Percentiles rank a stretch among this genome's conserved stretches.
phyloP scores from a whole-genome alignment of 1,140 invertebrate species.

The Harpegnathos saltator region DNA sequence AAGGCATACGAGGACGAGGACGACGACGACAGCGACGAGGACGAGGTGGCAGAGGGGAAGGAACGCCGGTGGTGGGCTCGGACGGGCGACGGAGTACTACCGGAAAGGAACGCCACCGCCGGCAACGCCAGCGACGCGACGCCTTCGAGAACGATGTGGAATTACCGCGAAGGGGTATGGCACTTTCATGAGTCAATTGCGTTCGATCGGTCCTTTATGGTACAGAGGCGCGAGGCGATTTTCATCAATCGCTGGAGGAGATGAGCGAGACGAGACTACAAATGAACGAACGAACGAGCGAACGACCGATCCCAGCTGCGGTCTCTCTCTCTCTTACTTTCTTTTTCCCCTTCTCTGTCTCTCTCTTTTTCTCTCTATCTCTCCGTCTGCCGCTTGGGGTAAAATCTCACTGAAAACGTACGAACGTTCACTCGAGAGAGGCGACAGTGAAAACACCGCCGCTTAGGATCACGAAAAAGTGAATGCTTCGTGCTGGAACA shows the following conservation, averaged over 20 bases:
- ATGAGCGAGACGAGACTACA: constrained; percentile 63
- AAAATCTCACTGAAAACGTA: too few relatives aligned
- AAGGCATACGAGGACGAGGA: constrained; percentile 54
- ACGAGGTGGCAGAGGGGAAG: constrained; percentile 30
- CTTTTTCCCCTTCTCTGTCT: too few relatives aligned
- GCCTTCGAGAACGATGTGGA: constrained; percentile 80
- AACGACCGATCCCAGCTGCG: too few relatives aligned
- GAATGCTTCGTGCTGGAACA: too few relatives aligned
- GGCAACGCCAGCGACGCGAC: constrained; percentile 64
- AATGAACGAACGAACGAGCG: too few relatives aligned
- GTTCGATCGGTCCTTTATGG: constrained; percentile 73
- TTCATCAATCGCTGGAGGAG: constrained; percentile 75
- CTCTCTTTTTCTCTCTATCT: too few relatives aligned
- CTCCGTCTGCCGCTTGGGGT: too few relatives aligned
- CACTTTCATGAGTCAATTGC: constrained; percentile 76
- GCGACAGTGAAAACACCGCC: too few relatives aligned
- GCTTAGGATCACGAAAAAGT: too few relatives aligned
- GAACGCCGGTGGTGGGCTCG: constrained; percentile 60
- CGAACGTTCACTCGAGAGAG: too few relatives aligned
- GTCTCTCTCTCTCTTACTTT: too few relatives aligned
- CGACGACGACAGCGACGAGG: constrained; percentile 63
- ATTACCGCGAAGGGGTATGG: constrained; percentile 82
- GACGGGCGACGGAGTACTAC: constrained; percentile 62
- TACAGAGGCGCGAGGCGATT: constrained; percentile 72
- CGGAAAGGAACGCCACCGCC: constrained; percentile 63